These are phyloP conservation scores for Syngnathoides biaculeatus DNA, from an alignment of 2,113 vertebrate species.

Conservation along the genomic window DNA sequence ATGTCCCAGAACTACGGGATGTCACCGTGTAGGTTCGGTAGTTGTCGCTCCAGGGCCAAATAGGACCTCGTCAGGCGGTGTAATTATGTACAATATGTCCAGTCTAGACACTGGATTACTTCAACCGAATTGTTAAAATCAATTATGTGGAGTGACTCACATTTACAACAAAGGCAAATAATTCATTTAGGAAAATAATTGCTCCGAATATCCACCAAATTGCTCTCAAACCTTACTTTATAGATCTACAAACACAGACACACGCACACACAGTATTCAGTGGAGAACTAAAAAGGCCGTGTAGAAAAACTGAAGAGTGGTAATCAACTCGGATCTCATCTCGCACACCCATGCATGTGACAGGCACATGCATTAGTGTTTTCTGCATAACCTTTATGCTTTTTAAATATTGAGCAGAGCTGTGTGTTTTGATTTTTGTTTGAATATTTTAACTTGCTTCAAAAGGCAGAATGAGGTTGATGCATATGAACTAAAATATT, in stretches of 20 bases:
- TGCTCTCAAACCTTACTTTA: too few relatives aligned
- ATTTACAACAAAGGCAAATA: background rate
- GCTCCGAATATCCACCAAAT: background rate
- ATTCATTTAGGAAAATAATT: background rate
- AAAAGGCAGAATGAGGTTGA: background rate
- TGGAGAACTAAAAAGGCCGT: background rate
- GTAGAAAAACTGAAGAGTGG: background rate
- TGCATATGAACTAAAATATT: background rate
- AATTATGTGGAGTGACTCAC: background rate
- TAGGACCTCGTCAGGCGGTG: background rate
- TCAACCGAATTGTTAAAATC: too few relatives aligned
- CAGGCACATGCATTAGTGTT: background rate
- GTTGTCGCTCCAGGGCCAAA: background rate
- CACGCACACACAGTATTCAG: too few relatives aligned
- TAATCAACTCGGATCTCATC: background rate
- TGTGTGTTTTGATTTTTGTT: too few relatives aligned
- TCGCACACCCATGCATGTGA: background rate
- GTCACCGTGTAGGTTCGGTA: background rate
- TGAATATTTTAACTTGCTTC: too few relatives aligned
- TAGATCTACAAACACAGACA: too few relatives aligned
- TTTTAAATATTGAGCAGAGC: too few relatives aligned
- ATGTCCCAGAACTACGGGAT: background rate
- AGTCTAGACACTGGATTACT: too few relatives aligned
- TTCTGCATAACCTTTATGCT: background rate
- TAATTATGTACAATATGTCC: too few relatives aligned